These are phyloP conservation scores for Cremastinae sp. DNA, from an alignment of 2,888 invertebrate species.

Conservation along the genomic window DNA sequence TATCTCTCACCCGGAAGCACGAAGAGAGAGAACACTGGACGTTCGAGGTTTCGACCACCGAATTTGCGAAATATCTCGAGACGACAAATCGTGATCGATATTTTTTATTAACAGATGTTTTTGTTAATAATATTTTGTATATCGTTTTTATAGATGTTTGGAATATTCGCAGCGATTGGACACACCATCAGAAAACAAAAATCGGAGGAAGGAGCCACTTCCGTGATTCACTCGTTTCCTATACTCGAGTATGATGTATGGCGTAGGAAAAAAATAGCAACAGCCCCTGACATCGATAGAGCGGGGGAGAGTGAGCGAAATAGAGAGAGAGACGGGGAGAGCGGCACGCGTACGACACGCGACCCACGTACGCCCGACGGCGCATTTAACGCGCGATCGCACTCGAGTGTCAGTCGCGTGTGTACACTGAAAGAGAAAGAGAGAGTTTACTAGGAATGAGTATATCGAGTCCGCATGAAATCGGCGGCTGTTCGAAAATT, in stretches of 20 bases:
- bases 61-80: no score
- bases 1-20: no score
- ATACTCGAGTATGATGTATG: constrained; percentile 18
- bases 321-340: constrained; percentile 36
- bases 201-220: no score
- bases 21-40: no score
- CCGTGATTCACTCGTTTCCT: constrained; percentile 3
- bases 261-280: constrained; percentile 41
- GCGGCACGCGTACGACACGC: constrained; percentile 70
- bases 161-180: no score
- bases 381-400: constrained; percentile 79
- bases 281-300: constrained; percentile 51
- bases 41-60: no score
- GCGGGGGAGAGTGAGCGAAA: constrained; percentile 24
- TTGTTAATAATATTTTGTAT: neutral
- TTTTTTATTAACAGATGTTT: no score
- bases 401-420: constrained; percentile 77
- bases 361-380: constrained; percentile 70
- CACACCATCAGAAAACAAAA: no score
- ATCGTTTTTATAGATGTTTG: no score
- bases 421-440: constrained; percentile 62
- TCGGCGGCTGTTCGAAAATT: constrained; percentile 21
- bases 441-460: constrained; percentile 41
- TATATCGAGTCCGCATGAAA: constrained; percentile 28
- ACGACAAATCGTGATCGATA: no score